Evolutionary conservation across 53 echinoderm and acorn worm species (phyloP), one percentile per base, ranked within the genome.

Genomic region (Actinopyga echinites): DNA sequence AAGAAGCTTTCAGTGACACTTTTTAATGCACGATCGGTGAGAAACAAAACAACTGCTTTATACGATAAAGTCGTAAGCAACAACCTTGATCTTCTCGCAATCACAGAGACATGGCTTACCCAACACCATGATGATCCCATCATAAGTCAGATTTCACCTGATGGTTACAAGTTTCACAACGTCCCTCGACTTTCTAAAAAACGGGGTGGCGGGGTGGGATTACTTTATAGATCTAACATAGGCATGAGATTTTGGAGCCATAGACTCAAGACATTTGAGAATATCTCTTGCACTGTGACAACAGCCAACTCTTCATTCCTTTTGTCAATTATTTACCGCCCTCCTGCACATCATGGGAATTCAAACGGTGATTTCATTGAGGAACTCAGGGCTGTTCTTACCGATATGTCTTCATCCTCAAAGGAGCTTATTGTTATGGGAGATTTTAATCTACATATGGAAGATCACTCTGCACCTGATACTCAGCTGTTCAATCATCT

Each of bases 71-170:
- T 32, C 34, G 10, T 64, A 13, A 64, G 65, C 8, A 34, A 32
- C 34, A 64, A 28, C 8, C 12, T 64, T 64, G 65, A 64, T 34
- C 3, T 64, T 64, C 4, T 64, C 31, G 5, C 65, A 34, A 64
- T 64, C 34, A 64, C 65, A 64, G 65, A 64, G 34, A 64, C 65
- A 64, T 64, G 24, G 65, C 65, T 64, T 4, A 4, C 30, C 33
- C 65, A 28, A 30, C 31, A 64, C 34, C 65, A 64, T 32, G 29
- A 64, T 64, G 65, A 5, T 28, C 65, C 65, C 30, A 64, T 32
- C 7, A 64, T 64, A 12, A 64, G 30, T 20, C 10, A 64, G 34
- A 12, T 64, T 64, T 32, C 65, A 64, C 65, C 31, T n/a, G n/a
- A n/a, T n/a, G n/a, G n/a, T n/a, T n/a, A n/a, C n/a, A n/a, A n/a